Percentiles rank a stretch among this genome's conserved stretches.
Conservation (phyloP, 2,888 invertebrate species). For the Gandaritis pyraliata region DNA sequence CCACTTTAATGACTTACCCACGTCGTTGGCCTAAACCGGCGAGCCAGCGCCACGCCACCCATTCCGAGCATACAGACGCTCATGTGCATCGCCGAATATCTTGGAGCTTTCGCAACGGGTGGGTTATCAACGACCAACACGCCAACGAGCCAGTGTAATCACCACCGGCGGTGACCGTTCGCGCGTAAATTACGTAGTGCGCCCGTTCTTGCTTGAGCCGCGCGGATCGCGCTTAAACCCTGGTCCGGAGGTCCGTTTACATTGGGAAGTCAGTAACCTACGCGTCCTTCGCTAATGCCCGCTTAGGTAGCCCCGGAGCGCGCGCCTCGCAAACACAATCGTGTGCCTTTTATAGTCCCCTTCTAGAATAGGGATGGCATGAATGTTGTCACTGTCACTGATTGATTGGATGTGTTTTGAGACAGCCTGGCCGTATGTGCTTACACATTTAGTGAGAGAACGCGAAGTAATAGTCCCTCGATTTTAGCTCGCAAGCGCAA, state of each 20-base stretch:
- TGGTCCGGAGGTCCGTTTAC: conserved; percentile 49
- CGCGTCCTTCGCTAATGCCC: conserved; percentile 78
- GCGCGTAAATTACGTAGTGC: conserved; percentile 78
- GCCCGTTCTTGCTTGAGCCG: conserved; percentile 53
- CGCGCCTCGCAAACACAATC: conserved; percentile 71
- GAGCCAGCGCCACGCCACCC: conserved; percentile 53
- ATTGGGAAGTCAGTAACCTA: conserved; percentile 63
- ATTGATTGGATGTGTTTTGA: conserved; percentile 62
- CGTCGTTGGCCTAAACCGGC: conserved; percentile 54
- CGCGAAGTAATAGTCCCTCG: conserved; percentile 9
- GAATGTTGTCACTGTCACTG: conserved; percentile 61
- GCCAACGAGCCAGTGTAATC: conserved; percentile 76
- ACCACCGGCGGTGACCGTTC: conserved; percentile 78
- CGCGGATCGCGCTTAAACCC: conserved; percentile 40
- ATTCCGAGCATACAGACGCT: conserved; percentile 45
- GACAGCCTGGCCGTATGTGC: conserved; percentile 26
- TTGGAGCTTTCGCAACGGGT: conserved; percentile 56
- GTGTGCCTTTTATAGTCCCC: conserved; percentile 68
- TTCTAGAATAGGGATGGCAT: conserved; percentile 61
- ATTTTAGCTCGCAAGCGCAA: conserved; percentile 18
- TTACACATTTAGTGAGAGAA: conserved; percentile 13
- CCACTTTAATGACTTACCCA: conserved; percentile 71
- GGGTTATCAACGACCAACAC: conserved; percentile 72
- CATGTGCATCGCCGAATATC: conserved; percentile 44
- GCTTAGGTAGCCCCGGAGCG: conserved; percentile 74